Base-by-base conservation (phyloP, 2,888 invertebrate species). In the Catocala nupta region DNA sequence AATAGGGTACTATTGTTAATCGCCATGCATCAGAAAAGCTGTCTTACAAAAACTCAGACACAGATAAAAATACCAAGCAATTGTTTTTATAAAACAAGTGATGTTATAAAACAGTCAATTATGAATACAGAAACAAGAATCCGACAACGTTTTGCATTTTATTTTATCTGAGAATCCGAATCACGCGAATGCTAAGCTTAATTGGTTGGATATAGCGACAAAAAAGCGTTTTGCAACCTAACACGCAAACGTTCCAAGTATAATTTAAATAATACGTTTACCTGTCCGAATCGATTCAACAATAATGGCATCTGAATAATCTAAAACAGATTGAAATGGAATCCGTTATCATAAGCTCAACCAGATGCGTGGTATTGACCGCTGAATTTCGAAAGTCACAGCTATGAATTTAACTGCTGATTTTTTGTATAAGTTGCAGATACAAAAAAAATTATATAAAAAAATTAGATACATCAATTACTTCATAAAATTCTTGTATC, bases 181-280 rank as follows among this genome's bases (percentile, higher is more conserved):
- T 90, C 93, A 92, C 91, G 92, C 92, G 80, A 92, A 83, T 84
- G 72, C 76, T 82, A 79, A 83, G 84, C 82, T 81, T 89, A 91
- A 91, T 91, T 91, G 90, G 85, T 84, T 81, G 70, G 82, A 85
- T 86, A 83, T 76, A 86, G 78, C 81, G 87, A 90, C 88, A 92
- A 93, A 93, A 92, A 93, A 91, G 75, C 83, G 69, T 84, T 90
- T 86, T 83, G 87, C 86, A 89, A 84, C 83, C 84, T 79, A 82
- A 85, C 92, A 93, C 91, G 93, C 93, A 77, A 90, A 72, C 81
- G 71, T 68, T 75, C 73, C 71, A 75, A 81, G 80, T 83, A 82
- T 89, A 85, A 91, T 93, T 92, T 91, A 77, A 89, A 91, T 91
- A 90, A 91, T 90, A 83, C 82, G 79, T 86, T 84, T 88, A 88